phyloP scores from a whole-genome alignment of 2,113 vertebrate species.

The Nematolebias whitei region DNA sequence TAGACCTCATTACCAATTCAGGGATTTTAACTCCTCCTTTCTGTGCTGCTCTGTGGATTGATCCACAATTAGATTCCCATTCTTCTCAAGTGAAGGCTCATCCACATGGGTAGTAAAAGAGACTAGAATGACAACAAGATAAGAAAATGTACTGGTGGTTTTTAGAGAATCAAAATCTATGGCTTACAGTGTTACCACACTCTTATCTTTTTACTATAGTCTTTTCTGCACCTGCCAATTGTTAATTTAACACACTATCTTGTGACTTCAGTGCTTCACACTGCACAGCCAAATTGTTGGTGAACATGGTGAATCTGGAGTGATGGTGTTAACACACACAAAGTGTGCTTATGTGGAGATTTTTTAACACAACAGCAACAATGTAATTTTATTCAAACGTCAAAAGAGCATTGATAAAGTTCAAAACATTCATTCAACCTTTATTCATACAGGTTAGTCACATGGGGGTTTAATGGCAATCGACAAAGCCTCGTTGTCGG shows the following conservation, averaged over 20 bases:
- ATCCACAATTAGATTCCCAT: conserved; percentile 63
- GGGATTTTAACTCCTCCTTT: conserved; percentile 31
- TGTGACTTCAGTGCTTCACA: too few relatives aligned
- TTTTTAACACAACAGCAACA: too few relatives aligned
- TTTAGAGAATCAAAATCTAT: conserved; percentile 2
- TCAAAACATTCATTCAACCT: too few relatives aligned
- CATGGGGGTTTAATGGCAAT: too few relatives aligned
- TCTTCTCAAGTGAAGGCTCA: conserved; percentile 23
- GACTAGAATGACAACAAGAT: neutral
- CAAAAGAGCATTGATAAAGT: too few relatives aligned
- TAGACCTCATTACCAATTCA: conserved; percentile 61
- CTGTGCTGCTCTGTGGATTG: neutral
- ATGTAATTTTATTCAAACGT: too few relatives aligned
- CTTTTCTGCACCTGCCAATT: neutral
- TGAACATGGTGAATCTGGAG: too few relatives aligned
- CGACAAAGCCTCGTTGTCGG: too few relatives aligned
- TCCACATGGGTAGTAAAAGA: conserved; percentile 15
- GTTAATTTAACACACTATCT: neutral
- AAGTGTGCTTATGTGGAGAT: neutral
- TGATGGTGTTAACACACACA: too few relatives aligned
- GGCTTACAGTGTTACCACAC: neutral
- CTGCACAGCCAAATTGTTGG: too few relatives aligned
- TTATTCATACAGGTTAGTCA: too few relatives aligned
- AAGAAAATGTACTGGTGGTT: neutral
- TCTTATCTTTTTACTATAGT: neutral